Evolutionary conservation across 1,140 invertebrate genomes (phyloP), one percentile per base, ranked within the genome.

Genomic region (Drosophila funebris): DNA sequence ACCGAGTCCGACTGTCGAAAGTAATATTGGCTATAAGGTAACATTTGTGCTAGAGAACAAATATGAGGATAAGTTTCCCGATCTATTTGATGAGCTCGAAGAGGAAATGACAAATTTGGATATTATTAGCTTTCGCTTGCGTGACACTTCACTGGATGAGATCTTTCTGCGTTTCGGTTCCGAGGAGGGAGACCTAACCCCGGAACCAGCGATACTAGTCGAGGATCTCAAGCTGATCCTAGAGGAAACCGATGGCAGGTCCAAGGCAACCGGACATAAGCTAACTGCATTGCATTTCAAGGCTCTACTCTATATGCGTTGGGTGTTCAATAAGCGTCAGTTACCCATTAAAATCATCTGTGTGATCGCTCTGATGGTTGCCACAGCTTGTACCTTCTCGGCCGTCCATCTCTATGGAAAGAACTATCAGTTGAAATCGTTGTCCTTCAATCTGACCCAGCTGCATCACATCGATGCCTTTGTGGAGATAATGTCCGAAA

Each of bases 81-180:
- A 92, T 0, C 92, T 95, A 46, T 94, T 95, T 64, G 87, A 93
- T 14, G 93, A 93, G 37, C 93, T 94, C 0, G 93, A 92, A 46
- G 74, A 89, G 0, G 90, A 91, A 27, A 74, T 92, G 20, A 74
- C 78, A 2, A 76, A 90, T 7, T 73, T 94, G 44, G 96, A 96
- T 16, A 96, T 98, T 57, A 94, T 94, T 43, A 97, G 95, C 85
- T 98, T 97, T 89, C 97, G 97, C 0, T 95, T 98, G 0, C 97
- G 97, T 5, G 97, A 98, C 96, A 98, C 97, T 7, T 97, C 97
- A 0, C 91, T 98, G 44, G 97, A 98, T 91, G 97, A 98, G 90
- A 97, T 97, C 9, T 95, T 94, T 69, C n/a, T 90, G 54, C 67
- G 83, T 0, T 84, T 89, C 16, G 88, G 85, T 6, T 64, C 66